These are phyloP conservation scores for Varanus komodoensis DNA, from an alignment of 2,113 vertebrate species.

Conservation along the genomic window DNA sequence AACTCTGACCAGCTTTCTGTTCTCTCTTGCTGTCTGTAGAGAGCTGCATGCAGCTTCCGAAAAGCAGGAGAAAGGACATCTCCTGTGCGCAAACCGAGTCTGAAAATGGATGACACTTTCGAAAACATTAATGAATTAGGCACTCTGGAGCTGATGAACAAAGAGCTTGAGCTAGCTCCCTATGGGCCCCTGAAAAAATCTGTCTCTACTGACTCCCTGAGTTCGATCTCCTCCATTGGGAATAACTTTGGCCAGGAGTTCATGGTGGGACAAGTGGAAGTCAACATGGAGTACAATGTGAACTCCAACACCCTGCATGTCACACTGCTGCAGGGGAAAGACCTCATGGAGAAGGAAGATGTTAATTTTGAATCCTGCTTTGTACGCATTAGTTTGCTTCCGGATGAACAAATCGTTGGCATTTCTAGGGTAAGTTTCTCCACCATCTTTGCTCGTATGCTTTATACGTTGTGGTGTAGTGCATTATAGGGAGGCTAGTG, in stretches of 20 bases:
- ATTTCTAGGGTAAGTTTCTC: conserved; percentile 87
- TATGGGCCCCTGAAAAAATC: conserved; percentile 87
- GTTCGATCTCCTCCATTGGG: conserved; percentile 94
- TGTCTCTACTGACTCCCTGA: conserved; percentile 92
- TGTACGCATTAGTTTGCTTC: conserved; percentile 90
- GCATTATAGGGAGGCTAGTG: background rate
- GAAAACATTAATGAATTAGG: conserved; percentile 92
- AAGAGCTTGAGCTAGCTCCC: conserved; percentile 85
- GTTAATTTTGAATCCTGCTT: conserved; percentile 93
- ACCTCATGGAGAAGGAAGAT: conserved; percentile 95
- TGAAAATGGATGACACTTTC: conserved; percentile 85
- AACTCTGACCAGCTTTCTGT: background rate
- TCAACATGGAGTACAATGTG: conserved; percentile 86
- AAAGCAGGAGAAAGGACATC: conserved; percentile 61
- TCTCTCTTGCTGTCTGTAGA: conserved; percentile 70
- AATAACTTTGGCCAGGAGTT: conserved; percentile 96
- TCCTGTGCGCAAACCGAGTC: conserved; percentile 83
- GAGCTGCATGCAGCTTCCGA: conserved; percentile 78
- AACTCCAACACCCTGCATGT: conserved; percentile 81
- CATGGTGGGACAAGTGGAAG: conserved; percentile 94
- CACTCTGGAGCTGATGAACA: conserved; percentile 92
- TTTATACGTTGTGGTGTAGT: too few relatives aligned
- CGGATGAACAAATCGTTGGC: conserved; percentile 90
- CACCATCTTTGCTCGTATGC: background rate
- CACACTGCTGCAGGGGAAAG: conserved; percentile 93